These are phyloP conservation scores for Gambusia affinis DNA, from an alignment of 2,113 vertebrate genomes.

Conservation along the genomic window DNA sequence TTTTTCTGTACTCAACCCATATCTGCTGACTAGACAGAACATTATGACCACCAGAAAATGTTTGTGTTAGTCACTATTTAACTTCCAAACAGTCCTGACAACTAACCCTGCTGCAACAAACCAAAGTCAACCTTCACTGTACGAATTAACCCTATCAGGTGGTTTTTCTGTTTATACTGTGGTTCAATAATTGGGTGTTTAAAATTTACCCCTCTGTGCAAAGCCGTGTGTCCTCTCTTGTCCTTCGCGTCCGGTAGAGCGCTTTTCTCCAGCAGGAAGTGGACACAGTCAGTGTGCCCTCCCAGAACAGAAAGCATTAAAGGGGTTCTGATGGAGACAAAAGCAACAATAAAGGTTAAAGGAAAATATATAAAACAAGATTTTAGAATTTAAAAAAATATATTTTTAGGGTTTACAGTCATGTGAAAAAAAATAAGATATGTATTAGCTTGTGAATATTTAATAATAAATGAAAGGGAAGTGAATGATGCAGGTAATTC, in stretches of 20 bases:
- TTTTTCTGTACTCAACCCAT: too few species aligned
- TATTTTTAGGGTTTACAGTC: not conserved
- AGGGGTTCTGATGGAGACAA: slow-evolving; percentile 83
- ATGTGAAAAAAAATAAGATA: not conserved
- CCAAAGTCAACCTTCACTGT: not conserved
- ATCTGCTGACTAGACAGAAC: too few species aligned
- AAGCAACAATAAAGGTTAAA: not conserved
- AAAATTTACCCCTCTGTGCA: slow-evolving; percentile 90
- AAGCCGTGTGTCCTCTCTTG: slow-evolving; percentile 88
- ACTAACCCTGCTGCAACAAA: too few species aligned
- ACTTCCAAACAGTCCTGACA: too few species aligned
- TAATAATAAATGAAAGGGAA: too few species aligned
- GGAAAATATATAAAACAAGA: not conserved
- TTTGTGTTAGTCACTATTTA: too few species aligned
- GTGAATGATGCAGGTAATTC: too few species aligned
- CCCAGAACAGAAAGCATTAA: slow-evolving; percentile 94
- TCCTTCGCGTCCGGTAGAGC: slow-evolving; percentile 90
- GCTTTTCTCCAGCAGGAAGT: slow-evolving; percentile 92
- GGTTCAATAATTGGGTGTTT: not conserved
- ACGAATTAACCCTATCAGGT: not conserved
- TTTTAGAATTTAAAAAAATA: not conserved
- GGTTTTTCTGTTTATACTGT: not conserved
- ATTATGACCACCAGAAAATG: too few species aligned
- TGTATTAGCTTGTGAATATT: not conserved
- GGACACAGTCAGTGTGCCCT: slow-evolving; percentile 91